A percentile compares a stretch with the other conserved stretches of the same genome.
Evolutionary conservation across 2,113 vertebrate species (phyloP).

Genomic region (Thalassoma bifasciatum): DNA sequence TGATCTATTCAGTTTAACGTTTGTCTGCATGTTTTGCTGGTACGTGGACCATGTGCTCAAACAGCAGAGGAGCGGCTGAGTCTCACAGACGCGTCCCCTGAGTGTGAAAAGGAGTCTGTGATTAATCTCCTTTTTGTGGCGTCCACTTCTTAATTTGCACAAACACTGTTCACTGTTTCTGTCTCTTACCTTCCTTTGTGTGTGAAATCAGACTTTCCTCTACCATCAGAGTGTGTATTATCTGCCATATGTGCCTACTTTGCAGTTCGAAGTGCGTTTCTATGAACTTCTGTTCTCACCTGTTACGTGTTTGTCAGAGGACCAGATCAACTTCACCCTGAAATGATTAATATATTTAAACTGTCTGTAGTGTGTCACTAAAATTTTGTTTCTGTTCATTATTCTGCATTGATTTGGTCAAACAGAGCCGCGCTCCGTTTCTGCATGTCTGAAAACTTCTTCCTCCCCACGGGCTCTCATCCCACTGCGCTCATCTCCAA

Average conservation of each 20-base stretch:
- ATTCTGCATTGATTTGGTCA: constrained; percentile 6
- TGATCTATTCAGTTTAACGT: too few relatives aligned
- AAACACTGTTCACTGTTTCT: constrained; percentile 18
- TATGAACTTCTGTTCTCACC: constrained; percentile 30
- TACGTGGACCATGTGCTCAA: constrained; percentile 1
- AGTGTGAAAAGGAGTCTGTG: constrained; percentile 17
- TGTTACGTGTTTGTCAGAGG: constrained; percentile 45
- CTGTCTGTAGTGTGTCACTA: constrained; percentile 22
- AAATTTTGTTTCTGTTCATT: constrained; percentile 2
- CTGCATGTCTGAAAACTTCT: constrained; percentile 57
- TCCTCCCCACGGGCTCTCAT: constrained; percentile 24
- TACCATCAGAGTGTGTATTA: constrained; percentile 65
- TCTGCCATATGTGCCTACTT: constrained; percentile 85
- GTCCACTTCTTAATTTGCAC: constrained; percentile 51
- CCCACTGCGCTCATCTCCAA: constrained; percentile 47
- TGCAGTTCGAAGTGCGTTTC: constrained; percentile 46
- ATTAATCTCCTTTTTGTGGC: constrained; percentile 30
- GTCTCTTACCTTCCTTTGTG: constrained; percentile 10
- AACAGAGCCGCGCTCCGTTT: constrained; percentile 26
- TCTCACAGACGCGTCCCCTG: neutral
- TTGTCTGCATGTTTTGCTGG: constrained; percentile 56
- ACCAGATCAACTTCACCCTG: constrained; percentile 8
- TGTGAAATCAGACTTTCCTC: constrained; percentile 43
- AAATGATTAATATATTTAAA: constrained; percentile 48
- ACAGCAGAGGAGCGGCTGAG: neutral